Evolutionary conservation across 2,888 invertebrate species (phyloP).

Genomic region (Liopterus haemorrhoidalis): DNA sequence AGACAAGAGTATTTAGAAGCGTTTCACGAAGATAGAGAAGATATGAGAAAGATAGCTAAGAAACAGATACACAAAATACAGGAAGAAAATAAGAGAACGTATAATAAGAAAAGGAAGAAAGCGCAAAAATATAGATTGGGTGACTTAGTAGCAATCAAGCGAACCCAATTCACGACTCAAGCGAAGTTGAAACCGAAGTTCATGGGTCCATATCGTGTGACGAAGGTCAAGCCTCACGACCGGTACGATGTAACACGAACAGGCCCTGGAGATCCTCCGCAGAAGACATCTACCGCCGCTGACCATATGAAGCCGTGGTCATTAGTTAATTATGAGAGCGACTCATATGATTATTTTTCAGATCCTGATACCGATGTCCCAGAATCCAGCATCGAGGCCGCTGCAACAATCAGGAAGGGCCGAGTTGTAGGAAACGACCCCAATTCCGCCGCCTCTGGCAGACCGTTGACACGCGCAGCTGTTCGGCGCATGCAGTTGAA

Average conservation of each 20-base stretch:
- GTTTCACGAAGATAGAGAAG: slow-evolving; percentile 20
- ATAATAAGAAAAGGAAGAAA: slow-evolving; percentile 18
- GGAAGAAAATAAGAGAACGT: slow-evolving; percentile 17
- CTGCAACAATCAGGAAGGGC: too few relatives aligned
- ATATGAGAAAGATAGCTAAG: slow-evolving; percentile 15
- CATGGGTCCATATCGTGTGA: slow-evolving; percentile 29
- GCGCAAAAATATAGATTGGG: slow-evolving; percentile 23
- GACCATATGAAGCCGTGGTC: too few relatives aligned
- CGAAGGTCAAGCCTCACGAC: slow-evolving; percentile 23
- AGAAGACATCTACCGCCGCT: too few relatives aligned
- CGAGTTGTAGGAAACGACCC: too few relatives aligned
- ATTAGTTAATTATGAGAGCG: too few relatives aligned
- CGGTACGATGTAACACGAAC: slow-evolving; percentile 29
- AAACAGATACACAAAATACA: slow-evolving; percentile 25
- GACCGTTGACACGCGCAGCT: too few relatives aligned
- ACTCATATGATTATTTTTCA: too few relatives aligned
- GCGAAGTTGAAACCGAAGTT: slow-evolving; percentile 28
- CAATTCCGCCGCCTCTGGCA: too few relatives aligned
- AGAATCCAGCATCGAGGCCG: too few relatives aligned
- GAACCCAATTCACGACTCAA: slow-evolving; percentile 29
- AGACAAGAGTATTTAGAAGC: slow-evolving; percentile 22
- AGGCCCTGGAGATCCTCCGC: too few relatives aligned
- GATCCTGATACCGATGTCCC: too few relatives aligned
- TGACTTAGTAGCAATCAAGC: slow-evolving; percentile 26
- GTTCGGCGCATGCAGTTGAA: too few relatives aligned